A percentile compares a stretch with the other conserved stretches of the same genome.
Evolutionary conservation across 92 coral and sea anemone genomes (phyloP).

Genomic region (Desmophyllum pertusum): DNA sequence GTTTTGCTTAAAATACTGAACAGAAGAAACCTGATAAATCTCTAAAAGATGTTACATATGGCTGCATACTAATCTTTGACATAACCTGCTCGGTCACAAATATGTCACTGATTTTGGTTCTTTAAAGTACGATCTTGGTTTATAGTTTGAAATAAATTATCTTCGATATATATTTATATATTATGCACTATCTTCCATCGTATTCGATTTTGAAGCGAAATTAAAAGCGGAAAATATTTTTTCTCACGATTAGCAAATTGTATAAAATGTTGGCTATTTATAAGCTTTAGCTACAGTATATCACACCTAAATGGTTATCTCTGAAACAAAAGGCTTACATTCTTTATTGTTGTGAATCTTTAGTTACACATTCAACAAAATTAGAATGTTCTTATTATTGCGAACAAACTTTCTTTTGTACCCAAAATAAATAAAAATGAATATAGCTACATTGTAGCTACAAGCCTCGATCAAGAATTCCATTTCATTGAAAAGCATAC

Average conservation of each 20-base stretch:
- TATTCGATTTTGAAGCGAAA: slow-evolving; percentile 1
- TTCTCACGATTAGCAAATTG: not conserved
- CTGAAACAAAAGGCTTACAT: slow-evolving; percentile 19
- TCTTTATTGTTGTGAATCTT: not conserved
- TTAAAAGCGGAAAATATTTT: not conserved
- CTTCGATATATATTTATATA: not conserved
- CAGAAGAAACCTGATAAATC: not conserved
- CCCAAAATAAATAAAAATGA: slow-evolving; percentile 9
- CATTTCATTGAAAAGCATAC: not conserved
- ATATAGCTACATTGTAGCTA: too few species aligned
- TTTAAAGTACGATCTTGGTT: not conserved
- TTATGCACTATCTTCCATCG: not conserved
- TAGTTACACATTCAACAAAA: not conserved
- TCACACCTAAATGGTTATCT: slow-evolving; percentile 12
- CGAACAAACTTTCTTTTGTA: not conserved
- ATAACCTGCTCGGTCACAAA: slow-evolving; percentile 3
- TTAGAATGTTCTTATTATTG: not conserved
- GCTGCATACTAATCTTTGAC: slow-evolving; percentile 5
- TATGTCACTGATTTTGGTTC: slow-evolving; percentile 1
- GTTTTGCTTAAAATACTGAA: not conserved
- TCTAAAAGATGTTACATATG: not conserved
- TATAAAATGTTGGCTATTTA: not conserved
- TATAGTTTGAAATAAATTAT: not conserved
- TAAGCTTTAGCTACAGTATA: not conserved
- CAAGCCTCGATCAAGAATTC: not conserved